A percentile compares a stretch with the other conserved stretches of the same genome.
These are phyloP conservation scores for Gordius sp. DNA, from an alignment of 2,888 invertebrate species.

Conservation along the genomic window DNA sequence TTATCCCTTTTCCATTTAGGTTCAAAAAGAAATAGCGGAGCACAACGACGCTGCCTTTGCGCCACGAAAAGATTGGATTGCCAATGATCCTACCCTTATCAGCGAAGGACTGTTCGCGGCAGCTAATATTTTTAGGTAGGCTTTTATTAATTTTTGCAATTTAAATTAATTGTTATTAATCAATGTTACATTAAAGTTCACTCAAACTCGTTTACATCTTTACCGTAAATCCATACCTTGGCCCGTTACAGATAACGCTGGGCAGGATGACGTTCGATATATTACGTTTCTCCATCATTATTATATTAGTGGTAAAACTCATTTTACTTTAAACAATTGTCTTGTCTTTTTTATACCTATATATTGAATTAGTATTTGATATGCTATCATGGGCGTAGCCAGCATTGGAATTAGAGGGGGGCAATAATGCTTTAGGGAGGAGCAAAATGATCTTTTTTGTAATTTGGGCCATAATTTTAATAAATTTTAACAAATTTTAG, in stretches of 20 bases:
- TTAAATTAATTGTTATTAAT: not conserved
- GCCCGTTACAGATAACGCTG: slow-evolving; percentile 64
- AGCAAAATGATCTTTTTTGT: too few relatives aligned
- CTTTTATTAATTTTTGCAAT: slow-evolving; percentile 8
- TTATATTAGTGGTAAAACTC: slow-evolving; percentile 39
- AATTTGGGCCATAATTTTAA: too few relatives aligned
- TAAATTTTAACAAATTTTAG: too few relatives aligned
- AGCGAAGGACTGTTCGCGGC: slow-evolving; percentile 87
- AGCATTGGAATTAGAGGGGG: too few relatives aligned
- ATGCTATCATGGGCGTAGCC: too few relatives aligned
- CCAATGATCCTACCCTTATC: slow-evolving; percentile 90
- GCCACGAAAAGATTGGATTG: slow-evolving; percentile 71
- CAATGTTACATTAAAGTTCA: too few relatives aligned
- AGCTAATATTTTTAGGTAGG: slow-evolving; percentile 68
- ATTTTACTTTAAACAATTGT: slow-evolving; percentile 3
- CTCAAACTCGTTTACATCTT: slow-evolving; percentile 67
- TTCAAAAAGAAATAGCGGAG: slow-evolving; percentile 42
- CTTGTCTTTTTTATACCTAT: slow-evolving; percentile 21
- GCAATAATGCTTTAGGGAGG: too few relatives aligned
- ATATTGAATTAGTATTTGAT: too few relatives aligned
- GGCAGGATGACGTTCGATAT: slow-evolving; percentile 51
- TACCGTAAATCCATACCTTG: slow-evolving; percentile 68
- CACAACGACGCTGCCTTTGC: slow-evolving; percentile 47
- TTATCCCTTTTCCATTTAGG: too few relatives aligned
- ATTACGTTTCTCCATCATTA: slow-evolving; percentile 68